Evolutionary conservation across 2,113 vertebrate species (phyloP).

Genomic region (Donacobius atricapilla): DNA sequence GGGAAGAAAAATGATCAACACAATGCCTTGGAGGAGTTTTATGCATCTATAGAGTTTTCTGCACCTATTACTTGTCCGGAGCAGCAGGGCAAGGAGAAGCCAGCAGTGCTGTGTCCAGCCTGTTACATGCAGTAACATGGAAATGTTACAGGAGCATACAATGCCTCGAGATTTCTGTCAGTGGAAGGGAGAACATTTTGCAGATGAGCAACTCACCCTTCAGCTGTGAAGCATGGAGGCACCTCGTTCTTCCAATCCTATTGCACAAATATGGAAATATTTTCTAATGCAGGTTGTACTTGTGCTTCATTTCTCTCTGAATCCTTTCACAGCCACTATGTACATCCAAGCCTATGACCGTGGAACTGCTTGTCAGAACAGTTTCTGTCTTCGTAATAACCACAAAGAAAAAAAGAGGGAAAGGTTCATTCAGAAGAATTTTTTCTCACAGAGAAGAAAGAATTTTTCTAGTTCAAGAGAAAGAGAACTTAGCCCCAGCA

Average conservation of each 20-base stretch:
- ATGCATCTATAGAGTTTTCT: background rate
- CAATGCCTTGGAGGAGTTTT: background rate
- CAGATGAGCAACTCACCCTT: background rate
- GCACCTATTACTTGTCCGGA: background rate
- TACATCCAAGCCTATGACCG: background rate
- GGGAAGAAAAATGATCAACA: background rate
- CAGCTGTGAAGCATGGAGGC: background rate
- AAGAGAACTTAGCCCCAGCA: background rate
- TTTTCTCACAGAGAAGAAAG: background rate
- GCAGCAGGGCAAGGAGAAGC: background rate
- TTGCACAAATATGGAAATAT: background rate
- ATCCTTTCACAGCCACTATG: background rate
- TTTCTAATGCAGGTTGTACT: background rate
- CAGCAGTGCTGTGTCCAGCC: background rate
- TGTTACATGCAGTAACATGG: fast-evolving
- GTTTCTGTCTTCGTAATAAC: background rate
- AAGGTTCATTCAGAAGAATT: background rate
- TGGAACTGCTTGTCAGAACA: background rate
- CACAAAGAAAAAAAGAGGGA: background rate
- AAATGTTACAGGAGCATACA: background rate
- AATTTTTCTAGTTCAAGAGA: background rate
- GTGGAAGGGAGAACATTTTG: background rate
- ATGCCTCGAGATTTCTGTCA: background rate
- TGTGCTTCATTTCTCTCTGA: background rate
- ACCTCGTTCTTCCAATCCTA: fast-evolving